These are phyloP conservation scores for Baccha elongata DNA, from an alignment of 2,888 invertebrate genomes.

Conservation along the genomic window DNA sequence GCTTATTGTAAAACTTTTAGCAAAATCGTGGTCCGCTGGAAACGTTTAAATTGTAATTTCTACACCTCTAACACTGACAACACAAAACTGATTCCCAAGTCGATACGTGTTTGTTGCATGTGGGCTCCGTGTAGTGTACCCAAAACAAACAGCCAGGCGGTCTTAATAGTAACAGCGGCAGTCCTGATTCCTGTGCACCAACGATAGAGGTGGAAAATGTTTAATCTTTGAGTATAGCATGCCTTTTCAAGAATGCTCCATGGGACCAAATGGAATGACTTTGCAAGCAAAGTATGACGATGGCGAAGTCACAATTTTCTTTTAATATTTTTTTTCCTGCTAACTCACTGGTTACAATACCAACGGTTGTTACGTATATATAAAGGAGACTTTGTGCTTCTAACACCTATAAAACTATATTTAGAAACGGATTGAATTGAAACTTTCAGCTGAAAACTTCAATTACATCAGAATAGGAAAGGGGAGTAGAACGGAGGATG, in stretches of 20 bases:
- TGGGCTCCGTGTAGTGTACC: conserved; percentile 13
- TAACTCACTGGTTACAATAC: conserved; percentile 46
- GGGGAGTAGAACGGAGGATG: neutral
- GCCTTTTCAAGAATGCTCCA: conserved; percentile 38
- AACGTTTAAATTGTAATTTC: conserved; percentile 73
- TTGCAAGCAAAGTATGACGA: conserved; percentile 51
- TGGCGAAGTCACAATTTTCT: conserved; percentile 64
- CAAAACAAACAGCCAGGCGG: conserved; percentile 63
- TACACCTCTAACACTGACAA: conserved; percentile 67
- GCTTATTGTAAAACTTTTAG: conserved; percentile 71
- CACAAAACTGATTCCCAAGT: conserved; percentile 62
- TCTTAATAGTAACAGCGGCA: neutral
- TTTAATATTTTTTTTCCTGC: conserved; percentile 8
- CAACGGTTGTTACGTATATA: no score
- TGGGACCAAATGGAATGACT: conserved; percentile 64
- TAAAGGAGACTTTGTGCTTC: neutral
- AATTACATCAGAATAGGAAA: conserved; percentile 50
- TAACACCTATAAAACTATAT: conserved; percentile 60
- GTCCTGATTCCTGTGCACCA: neutral
- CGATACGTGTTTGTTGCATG: conserved; percentile 67
- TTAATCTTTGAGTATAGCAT: conserved; percentile 62
- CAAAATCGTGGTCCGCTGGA: conserved; percentile 65
- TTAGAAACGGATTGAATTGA: conserved; percentile 66
- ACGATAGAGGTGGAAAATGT: conserved; percentile 38
- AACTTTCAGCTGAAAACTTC: conserved; percentile 67